These are phyloP conservation scores for Apus apus DNA, from an alignment of 2,113 vertebrate species.

Conservation along the genomic window DNA sequence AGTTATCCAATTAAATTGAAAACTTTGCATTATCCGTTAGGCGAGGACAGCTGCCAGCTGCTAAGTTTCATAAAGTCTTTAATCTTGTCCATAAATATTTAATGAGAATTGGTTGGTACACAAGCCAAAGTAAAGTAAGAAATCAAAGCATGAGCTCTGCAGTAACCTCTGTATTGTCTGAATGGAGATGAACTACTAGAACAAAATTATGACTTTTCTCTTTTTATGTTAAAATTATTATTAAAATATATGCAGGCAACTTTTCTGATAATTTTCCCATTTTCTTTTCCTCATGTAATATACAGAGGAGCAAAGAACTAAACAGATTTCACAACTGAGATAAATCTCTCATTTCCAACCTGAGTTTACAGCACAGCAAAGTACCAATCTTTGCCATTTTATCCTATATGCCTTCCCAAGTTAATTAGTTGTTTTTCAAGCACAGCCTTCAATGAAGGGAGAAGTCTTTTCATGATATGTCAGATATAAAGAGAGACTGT, in stretches of 20 bases:
- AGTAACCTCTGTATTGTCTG: conserved; percentile 66
- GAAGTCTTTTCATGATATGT: not conserved
- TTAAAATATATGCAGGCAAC: conserved; percentile 47
- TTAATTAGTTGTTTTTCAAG: not conserved
- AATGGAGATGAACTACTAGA: conserved; percentile 47
- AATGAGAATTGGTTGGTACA: conserved; percentile 81
- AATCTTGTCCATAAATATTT: conserved; percentile 85
- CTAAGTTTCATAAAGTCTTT: conserved; percentile 83
- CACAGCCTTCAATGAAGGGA: not conserved
- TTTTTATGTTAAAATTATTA: conserved; percentile 58
- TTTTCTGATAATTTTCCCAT: conserved; percentile 44
- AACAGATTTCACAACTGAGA: conserved; percentile 9
- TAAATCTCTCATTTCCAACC: not conserved
- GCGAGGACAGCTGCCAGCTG: conserved; percentile 80
- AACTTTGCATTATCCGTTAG: conserved; percentile 78
- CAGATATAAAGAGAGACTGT: not conserved
- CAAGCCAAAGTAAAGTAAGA: conserved; percentile 76
- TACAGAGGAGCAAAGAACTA: not conserved
- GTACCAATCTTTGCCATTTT: not conserved
- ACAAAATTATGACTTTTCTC: conserved; percentile 13
- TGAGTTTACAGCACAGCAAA: conserved; percentile 1
- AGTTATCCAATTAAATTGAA: conserved; percentile 83
- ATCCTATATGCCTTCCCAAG: not conserved
- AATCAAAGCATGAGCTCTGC: conserved; percentile 73
- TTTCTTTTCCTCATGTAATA: conserved; percentile 4